A percentile compares a stretch with the other conserved stretches of the same genome.
Conservation (phyloP, 2,113 vertebrate genomes). For the Pan paniscus region DNA sequence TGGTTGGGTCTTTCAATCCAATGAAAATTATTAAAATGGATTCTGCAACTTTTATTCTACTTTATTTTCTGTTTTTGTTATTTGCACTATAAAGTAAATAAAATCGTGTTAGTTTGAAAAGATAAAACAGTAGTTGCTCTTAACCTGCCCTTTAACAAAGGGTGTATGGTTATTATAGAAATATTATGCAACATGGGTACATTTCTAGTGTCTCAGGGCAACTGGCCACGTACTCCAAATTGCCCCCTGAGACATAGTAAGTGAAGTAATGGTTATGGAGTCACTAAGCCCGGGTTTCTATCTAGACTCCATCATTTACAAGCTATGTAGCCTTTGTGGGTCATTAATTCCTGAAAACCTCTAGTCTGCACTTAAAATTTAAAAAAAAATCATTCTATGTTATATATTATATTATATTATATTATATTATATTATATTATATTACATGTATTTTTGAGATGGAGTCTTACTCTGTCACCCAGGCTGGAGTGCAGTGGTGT, state of each 20-base stretch:
- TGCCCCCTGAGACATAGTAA: too few relatives aligned
- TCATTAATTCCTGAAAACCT: not conserved
- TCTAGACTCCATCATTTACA: not conserved
- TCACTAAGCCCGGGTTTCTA: not conserved
- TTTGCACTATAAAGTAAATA: constrained; percentile 38
- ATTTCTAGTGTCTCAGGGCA: not conserved
- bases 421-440: too few relatives aligned
- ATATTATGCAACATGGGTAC: not conserved
- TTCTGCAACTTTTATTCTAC: not conserved
- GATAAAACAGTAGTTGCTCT: not conserved
- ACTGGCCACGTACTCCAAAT: not conserved
- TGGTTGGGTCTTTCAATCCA: not conserved
- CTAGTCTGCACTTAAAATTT: not conserved
- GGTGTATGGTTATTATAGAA: not conserved
- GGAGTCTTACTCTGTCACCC: too few relatives aligned
- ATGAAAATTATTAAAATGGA: constrained; percentile 37
- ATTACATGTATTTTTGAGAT: too few relatives aligned
- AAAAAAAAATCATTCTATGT: not conserved
- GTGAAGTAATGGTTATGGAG: not conserved
- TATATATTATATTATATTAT: too few relatives aligned
- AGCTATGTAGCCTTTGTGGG: not conserved
- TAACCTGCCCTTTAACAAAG: not conserved
- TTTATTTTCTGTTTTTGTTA: constrained; percentile 4
- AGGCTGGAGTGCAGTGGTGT: too few relatives aligned
- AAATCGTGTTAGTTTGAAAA: constrained; percentile 9